Evolutionary conservation across 2,113 vertebrate species (phyloP), one percentile per base, ranked within the genome.

Genomic region (Daubentonia madagascariensis): DNA sequence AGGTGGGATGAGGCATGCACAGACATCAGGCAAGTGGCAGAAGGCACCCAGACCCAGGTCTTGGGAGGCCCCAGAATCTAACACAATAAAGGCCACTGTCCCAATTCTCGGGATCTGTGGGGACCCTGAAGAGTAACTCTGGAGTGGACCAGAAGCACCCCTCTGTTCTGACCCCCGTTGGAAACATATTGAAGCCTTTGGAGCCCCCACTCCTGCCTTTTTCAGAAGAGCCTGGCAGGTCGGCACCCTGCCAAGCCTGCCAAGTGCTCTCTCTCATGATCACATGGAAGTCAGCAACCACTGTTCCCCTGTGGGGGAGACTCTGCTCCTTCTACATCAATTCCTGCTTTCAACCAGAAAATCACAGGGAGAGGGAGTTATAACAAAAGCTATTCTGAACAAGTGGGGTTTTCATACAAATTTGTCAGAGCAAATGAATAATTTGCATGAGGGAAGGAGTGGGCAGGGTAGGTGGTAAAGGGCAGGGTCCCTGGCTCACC

Each of bases 401-500:
- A 61, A 18, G 3, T 8, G 7, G 4, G 23, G 9, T 57, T 48
- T 63, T 65, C 18, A 45, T 18, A 16, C 45, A 35, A 54, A 57
- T 10, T 35, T 3, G 14, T 75, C 37, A 48, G 45, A 35, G 57
- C 22, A 57, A 32, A 3, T 6, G 14, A 63, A 57, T 5, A 3
- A 83, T 9, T 17, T 0, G 0, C 3, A 17, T 30, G 14, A 23
- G 10, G 40, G 68, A 68, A n/a, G 52, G 8, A 20, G 12, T 30
- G 6, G 30, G 23, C 17, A 30, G 22, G 54, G 80, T 23, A n/a
- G 57, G 20, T 16, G 43, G 50, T 0, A 2, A 76, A 73, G 54
- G 43, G 28, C 6, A 8, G 43, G 12, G 48, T 0, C 45, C 11
- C 0, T n/a, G 25, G 97, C 99, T 99, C 98, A 99, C 99, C 96